phyloP scores from a whole-genome alignment of 2,888 invertebrate genomes.

The Operophtera brumata region DNA sequence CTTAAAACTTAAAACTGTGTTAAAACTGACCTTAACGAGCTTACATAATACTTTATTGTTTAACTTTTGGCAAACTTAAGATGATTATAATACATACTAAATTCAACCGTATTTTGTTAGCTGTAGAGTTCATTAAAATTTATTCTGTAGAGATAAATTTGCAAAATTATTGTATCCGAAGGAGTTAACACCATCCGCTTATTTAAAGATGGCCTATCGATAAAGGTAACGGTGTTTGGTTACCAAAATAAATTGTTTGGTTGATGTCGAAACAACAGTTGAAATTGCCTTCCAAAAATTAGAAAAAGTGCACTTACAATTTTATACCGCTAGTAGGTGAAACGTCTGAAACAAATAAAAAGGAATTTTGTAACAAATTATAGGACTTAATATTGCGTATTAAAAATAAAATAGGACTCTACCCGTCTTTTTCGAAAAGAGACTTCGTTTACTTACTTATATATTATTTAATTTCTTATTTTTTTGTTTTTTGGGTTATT shows the following conservation, averaged over 20 bases:
- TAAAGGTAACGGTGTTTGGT: conserved; percentile 45
- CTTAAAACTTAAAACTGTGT: conserved; percentile 11
- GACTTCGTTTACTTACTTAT: no score
- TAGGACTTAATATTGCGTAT: no score
- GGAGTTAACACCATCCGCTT: conserved; percentile 44
- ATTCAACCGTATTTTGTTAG: conserved; percentile 5
- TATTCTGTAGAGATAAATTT: conserved; percentile 17
- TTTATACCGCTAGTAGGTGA: conserved; percentile 11
- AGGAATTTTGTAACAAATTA: background rate
- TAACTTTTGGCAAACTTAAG: conserved; percentile 9
- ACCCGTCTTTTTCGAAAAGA: no score
- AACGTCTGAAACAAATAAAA: background rate
- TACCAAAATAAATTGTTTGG: conserved; percentile 32
- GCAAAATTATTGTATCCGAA: conserved; percentile 41
- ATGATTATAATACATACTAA: conserved; percentile 1
- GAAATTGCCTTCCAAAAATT: background rate
- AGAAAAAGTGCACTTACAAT: conserved; percentile 39
- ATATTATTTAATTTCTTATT: no score
- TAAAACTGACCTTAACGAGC: conserved; percentile 29
- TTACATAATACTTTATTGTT: conserved; percentile 32
- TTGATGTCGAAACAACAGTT: conserved; percentile 29
- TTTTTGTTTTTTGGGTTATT: no score
- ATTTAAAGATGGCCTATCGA: conserved; percentile 58
- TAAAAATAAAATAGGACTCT: no score
- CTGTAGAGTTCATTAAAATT: conserved; percentile 9